Evolutionary conservation across 1,140 invertebrate species (phyloP), one percentile per base, ranked within the genome.

Genomic region (Drosophila eugracilis): DNA sequence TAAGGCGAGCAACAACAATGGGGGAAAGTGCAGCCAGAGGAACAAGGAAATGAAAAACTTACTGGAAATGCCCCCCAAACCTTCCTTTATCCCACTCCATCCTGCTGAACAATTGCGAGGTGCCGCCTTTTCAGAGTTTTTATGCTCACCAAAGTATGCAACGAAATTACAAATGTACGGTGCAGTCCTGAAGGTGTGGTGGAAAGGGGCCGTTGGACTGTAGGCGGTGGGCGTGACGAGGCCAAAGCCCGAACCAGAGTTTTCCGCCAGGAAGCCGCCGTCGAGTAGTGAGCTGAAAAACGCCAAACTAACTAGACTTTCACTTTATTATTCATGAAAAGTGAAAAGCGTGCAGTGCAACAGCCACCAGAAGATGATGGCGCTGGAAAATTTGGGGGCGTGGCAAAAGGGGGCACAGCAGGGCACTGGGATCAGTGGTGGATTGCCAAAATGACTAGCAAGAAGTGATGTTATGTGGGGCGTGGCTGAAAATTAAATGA

Each of bases 311-410:
- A 88, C 81, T 86, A 88, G 81, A 86, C 81, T 86, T 86, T 86
- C 83, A 88, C 81, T 86, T 88, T 86, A 88, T 86, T 86, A 86
- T 86, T 86, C 81, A 86, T 86, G 81, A 81, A 88, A 86, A 86
- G 81, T 86, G 81, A 86, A 86, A 86, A 88, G 81, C 83, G 60
- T 63, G 67, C 81, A 86, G 37, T 86, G 77, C 57, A 79, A 74
- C 53, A 57, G 63, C 63, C 65, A 50, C 28, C 34, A 50, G 58
- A 53, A 63, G 52, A 54, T 60, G 69, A 49, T 37, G 67, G 42
- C 50, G 48, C 34, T 50, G 32, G 59, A 48, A 52, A 50, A 63
- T 57, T 58, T 34, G n/a, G 37, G 30, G 30, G 19, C 19, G 17
- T 14, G 3, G 15, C 15, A 15, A 1, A 17, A 39, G 32, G 37